Evolutionary conservation across 2,888 invertebrate genomes (phyloP).

Genomic region (Agrilus cyanescens): DNA sequence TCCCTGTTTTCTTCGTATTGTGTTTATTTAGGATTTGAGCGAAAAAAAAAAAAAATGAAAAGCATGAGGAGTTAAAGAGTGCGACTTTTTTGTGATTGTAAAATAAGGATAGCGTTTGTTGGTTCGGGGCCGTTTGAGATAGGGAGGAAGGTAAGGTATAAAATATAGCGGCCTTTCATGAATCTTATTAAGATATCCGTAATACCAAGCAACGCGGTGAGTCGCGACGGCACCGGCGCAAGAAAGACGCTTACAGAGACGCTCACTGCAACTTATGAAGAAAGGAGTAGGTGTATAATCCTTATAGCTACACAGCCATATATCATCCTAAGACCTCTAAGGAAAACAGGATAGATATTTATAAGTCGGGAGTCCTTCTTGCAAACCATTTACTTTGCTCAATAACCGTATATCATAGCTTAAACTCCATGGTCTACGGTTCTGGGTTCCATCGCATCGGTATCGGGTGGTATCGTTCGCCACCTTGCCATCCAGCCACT

Average conservation of each 20-base stretch:
- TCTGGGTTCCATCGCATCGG: not conserved
- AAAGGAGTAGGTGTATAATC: conserved; percentile 43
- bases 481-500: conserved; percentile 12
- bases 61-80: no score
- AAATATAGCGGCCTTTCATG: conserved; percentile 75
- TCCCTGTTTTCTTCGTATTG: no score
- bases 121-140: conserved; percentile 17
- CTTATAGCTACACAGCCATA: conserved; percentile 40
- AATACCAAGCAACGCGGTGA: conserved; percentile 42
- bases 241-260: conserved; percentile 21
- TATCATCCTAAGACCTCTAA: conserved; percentile 39
- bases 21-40: no score
- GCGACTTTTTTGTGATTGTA: no score
- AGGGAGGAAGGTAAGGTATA: conserved; percentile 57
- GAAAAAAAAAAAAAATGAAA: no score
- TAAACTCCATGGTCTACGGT: not conserved
- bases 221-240: conserved; percentile 20
- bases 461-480: conserved; percentile 13
- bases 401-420: conserved; percentile 36
- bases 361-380: conserved; percentile 35
- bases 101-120: no score
- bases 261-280: conserved; percentile 38
- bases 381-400: conserved; percentile 38
- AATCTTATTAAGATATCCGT: conserved; percentile 72
- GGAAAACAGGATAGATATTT: conserved; percentile 41